A percentile compares a stretch with the other conserved stretches of the same genome.
Conservation (phyloP, 1,140 invertebrate species). For the Aethina tumida region DNA sequence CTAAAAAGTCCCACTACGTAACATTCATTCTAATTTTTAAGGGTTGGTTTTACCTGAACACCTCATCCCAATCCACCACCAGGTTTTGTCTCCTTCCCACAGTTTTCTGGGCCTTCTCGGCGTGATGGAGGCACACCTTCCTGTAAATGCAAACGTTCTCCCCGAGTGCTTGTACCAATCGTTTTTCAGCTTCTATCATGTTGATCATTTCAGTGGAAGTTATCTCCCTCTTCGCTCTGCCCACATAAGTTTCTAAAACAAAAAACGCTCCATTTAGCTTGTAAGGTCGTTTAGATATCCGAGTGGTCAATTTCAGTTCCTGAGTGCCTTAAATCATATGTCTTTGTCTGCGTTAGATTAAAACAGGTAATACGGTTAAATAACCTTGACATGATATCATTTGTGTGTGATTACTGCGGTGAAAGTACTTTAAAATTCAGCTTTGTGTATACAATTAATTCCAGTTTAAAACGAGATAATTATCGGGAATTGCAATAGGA, state of each 20-base stretch:
- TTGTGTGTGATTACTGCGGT: no score
- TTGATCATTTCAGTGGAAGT: constrained; percentile 43
- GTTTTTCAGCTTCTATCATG: constrained; percentile 56
- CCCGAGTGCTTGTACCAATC: constrained; percentile 55
- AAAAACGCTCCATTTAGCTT: constrained; percentile 2
- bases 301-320: no score
- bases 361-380: no score
- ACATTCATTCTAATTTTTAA: no score
- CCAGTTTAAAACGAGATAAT: no score
- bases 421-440: no score
- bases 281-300: neutral
- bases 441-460: no score
- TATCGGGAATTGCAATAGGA: no score
- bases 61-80: constrained; percentile 48
- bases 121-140: constrained; percentile 56
- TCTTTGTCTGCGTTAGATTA: no score
- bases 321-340: no score
- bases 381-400: no score
- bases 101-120: constrained; percentile 38
- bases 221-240: constrained; percentile 37
- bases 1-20: constrained; percentile 45
- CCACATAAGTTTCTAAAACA: constrained; percentile 50
- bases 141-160: constrained; percentile 60
- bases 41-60: constrained; percentile 49
- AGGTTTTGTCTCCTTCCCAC: constrained; percentile 32